A percentile compares a stretch with the other conserved stretches of the same genome.
Conservation (phyloP, 2,888 invertebrate genomes). For the Ischnus inquisitorius region DNA sequence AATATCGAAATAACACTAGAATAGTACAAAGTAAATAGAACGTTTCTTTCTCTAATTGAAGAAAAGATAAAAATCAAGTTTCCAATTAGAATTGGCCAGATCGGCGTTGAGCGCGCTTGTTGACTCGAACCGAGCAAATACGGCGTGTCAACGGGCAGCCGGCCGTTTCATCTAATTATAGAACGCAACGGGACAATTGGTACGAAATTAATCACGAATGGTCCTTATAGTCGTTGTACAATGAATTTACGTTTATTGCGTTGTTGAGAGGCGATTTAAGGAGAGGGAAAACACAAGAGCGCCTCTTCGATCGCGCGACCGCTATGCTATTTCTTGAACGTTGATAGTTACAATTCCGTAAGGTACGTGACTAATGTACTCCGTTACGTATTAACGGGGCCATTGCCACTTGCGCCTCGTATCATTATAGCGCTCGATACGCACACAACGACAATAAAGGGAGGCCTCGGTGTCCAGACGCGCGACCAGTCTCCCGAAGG, state of each 20-base stretch:
- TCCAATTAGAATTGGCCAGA: not conserved
- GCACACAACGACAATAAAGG: not conserved
- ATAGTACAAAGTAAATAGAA: not conserved
- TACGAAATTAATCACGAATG: not conserved
- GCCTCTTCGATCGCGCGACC: not conserved
- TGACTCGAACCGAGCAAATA: conserved; percentile 9
- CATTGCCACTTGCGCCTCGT: conserved; percentile 68
- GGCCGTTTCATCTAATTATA: conserved; percentile 1
- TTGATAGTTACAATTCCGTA: conserved; percentile 21
- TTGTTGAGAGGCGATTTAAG: not conserved
- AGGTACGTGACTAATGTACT: conserved; percentile 67
- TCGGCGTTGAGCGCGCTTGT: not conserved
- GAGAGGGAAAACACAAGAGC: not conserved
- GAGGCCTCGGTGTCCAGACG: conserved; percentile 29
- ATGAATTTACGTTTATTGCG: not conserved
- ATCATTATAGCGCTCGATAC: conserved; percentile 55
- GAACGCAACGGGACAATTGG: not conserved
- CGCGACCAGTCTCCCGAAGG: not conserved
- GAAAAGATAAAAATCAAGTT: not conserved
- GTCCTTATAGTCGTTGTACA: not conserved
- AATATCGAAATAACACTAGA: no score
- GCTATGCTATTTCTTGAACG: not conserved
- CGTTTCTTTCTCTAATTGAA: not conserved
- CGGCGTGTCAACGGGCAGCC: not conserved
- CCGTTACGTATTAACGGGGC: conserved; percentile 71